Conservation (phyloP, 2,888 invertebrate species). For the Mechanitis mazaeus region DNA sequence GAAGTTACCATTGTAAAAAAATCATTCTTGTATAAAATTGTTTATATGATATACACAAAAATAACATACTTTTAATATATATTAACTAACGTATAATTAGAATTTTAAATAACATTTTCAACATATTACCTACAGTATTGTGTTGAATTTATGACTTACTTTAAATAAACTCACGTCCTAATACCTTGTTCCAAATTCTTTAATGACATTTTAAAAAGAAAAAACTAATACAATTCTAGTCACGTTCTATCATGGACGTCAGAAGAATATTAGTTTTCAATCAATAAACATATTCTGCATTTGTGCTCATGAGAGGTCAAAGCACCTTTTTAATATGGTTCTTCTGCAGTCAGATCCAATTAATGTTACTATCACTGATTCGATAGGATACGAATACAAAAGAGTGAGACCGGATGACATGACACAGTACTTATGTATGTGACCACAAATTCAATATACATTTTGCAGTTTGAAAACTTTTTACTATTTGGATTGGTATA, state of each 20-base stretch:
- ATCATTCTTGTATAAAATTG: no score
- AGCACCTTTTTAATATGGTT: conserved; percentile 62
- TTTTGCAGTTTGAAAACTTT: not conserved
- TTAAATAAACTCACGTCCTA: conserved; percentile 9
- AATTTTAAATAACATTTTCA: not conserved
- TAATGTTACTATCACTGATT: conserved; percentile 44
- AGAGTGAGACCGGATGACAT: conserved; percentile 32
- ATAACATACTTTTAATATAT: no score
- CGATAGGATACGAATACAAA: conserved; percentile 52
- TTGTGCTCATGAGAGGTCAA: conserved; percentile 56
- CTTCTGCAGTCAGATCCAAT: conserved; percentile 54
- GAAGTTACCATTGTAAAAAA: no score
- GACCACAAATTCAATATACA: no score
- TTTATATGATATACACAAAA: no score
- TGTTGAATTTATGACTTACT: not conserved
- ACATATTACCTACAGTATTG: no score
- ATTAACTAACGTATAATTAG: not conserved
- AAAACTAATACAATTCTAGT: conserved; percentile 13
- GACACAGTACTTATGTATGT: conserved; percentile 7
- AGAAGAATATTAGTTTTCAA: conserved; percentile 31
- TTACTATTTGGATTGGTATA: not conserved
- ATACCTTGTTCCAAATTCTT: conserved; percentile 8
- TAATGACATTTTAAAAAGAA: conserved; percentile 14
- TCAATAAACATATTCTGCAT: conserved; percentile 36
- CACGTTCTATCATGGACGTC: conserved; percentile 15